Conservation (phyloP, 2,797 vertebrate genomes). For the Muscicapa comitata region DNA sequence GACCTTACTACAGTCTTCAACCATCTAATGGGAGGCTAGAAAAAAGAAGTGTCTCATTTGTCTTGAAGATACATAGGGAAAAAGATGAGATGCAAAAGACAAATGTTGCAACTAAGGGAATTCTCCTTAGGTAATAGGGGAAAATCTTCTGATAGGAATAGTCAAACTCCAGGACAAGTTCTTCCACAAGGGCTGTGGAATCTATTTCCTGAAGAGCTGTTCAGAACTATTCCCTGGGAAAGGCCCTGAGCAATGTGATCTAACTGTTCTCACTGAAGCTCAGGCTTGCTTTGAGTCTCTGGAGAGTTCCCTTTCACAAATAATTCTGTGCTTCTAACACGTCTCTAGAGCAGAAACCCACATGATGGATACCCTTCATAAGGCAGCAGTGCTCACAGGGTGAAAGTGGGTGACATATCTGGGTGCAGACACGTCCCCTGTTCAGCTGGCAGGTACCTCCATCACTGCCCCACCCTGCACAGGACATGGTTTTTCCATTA, state of each 20-base stretch:
- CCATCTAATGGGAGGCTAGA: neutral
- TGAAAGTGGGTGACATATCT: neutral
- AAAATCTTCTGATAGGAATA: neutral
- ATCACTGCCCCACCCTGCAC: neutral
- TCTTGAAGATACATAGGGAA: neutral
- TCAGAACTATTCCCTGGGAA: neutral
- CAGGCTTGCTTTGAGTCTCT: neutral
- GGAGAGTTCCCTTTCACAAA: neutral
- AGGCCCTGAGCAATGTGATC: neutral
- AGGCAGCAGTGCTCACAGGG: neutral
- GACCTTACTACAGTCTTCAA: neutral
- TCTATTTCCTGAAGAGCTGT: neutral
- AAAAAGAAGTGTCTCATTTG: neutral
- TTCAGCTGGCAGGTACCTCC: neutral
- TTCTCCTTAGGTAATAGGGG: neutral
- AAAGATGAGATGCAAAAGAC: neutral
- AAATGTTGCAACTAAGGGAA: neutral
- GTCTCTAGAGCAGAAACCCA: neutral
- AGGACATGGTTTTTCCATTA: neutral
- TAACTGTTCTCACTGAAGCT: neutral
- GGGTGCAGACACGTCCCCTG: rapidly evolving
- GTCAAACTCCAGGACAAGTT: neutral
- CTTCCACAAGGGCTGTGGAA: neutral
- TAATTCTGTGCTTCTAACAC: neutral
- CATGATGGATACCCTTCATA: neutral